Percentiles rank a stretch among this genome's conserved stretches.
These are phyloP conservation scores for Antechinus flavipes DNA, from an alignment of 2,113 vertebrate species.

Conservation along the genomic window DNA sequence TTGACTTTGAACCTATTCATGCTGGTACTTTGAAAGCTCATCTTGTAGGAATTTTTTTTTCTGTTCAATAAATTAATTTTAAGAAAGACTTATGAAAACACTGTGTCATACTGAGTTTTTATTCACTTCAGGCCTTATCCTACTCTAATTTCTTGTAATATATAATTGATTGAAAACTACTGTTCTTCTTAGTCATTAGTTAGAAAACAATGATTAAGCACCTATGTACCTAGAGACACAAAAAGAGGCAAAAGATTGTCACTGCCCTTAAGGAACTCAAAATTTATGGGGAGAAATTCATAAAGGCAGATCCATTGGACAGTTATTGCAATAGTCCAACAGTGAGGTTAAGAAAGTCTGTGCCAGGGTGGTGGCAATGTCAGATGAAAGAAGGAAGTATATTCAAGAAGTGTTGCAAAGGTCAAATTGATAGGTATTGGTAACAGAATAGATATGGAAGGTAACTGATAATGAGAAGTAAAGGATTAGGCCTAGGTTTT, in stretches of 20 bases:
- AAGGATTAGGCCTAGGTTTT: not conserved
- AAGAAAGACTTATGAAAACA: not conserved
- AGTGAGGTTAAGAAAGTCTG: not conserved
- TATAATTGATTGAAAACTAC: not conserved
- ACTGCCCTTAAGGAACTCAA: not conserved
- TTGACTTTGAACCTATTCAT: not conserved
- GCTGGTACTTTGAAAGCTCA: not conserved
- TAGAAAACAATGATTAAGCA: not conserved
- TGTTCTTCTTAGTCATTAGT: not conserved
- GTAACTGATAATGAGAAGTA: not conserved
- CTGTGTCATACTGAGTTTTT: not conserved
- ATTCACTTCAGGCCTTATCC: not conserved
- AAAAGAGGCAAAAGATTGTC: not conserved
- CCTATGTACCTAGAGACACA: not conserved
- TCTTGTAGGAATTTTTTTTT: conserved; percentile 26
- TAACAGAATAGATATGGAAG: not conserved
- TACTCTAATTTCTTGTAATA: not conserved
- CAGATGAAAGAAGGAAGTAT: not conserved
- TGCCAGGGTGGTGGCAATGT: not conserved
- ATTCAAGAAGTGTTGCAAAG: not conserved
- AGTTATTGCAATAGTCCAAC: not conserved
- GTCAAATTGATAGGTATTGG: not conserved
- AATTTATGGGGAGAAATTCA: not conserved
- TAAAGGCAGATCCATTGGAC: not conserved
- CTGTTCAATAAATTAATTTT: not conserved